Evolutionary conservation across 2,888 invertebrate species (phyloP).

Genomic region (Orthosia gothica): DNA sequence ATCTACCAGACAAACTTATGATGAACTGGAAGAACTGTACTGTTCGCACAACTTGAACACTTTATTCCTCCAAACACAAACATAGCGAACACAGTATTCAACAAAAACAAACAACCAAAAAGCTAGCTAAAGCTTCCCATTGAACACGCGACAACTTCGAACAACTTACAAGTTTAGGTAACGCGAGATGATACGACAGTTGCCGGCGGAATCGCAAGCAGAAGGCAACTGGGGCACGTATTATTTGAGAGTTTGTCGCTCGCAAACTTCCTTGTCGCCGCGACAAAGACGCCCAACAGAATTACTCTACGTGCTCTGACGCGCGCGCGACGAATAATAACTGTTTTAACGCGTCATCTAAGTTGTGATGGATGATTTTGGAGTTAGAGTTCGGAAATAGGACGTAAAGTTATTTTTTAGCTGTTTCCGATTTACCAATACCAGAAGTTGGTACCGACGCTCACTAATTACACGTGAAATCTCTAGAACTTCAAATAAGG

Average conservation of each 20-base stretch:
- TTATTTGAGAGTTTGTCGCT: slow-evolving; percentile 74
- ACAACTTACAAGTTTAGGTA: slow-evolving; percentile 71
- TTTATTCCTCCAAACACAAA: slow-evolving; percentile 21
- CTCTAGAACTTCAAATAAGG: no score
- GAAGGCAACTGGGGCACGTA: slow-evolving; percentile 69
- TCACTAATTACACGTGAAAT: no score
- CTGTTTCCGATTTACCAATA: not conserved
- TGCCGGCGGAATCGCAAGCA: slow-evolving; percentile 71
- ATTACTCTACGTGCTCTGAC: slow-evolving; percentile 72
- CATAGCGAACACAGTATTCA: slow-evolving; percentile 11
- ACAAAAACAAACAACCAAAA: slow-evolving; percentile 56
- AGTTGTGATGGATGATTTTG: slow-evolving; percentile 50
- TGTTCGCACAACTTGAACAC: not conserved
- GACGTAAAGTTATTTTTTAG: not conserved
- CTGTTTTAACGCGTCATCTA: slow-evolving; percentile 58
- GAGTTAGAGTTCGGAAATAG: slow-evolving; percentile 1
- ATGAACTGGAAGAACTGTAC: no score
- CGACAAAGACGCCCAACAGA: slow-evolving; percentile 72
- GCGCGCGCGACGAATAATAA: slow-evolving; percentile 66
- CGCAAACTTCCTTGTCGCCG: slow-evolving; percentile 70
- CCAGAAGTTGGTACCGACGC: no score
- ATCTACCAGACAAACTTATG: no score
- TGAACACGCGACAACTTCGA: slow-evolving; percentile 55
- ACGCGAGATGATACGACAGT: slow-evolving; percentile 71
- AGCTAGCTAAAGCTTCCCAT: slow-evolving; percentile 59